These are phyloP conservation scores for Catocala fraxini DNA, from an alignment of 2,888 invertebrate genomes.

Conservation along the genomic window DNA sequence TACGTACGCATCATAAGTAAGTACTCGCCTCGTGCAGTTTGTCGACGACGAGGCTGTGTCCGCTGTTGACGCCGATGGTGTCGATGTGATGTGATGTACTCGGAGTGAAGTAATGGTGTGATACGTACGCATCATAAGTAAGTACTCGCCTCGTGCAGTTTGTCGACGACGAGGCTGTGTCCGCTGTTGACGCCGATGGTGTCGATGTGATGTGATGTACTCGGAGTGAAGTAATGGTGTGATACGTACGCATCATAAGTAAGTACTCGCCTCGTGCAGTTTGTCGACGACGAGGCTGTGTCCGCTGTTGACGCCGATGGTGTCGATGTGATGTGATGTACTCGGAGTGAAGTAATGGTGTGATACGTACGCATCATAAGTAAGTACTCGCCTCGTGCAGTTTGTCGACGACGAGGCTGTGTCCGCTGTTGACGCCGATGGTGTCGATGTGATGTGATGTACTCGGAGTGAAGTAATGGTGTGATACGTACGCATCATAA, in stretches of 20 bases:
- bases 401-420: constrained; percentile 81
- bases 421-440: constrained; percentile 92
- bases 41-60: constrained; percentile 85
- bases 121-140: constrained; percentile 34
- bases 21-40: constrained; percentile 74
- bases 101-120: too few species aligned
- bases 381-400: constrained; percentile 70
- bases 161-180: constrained; percentile 83
- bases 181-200: constrained; percentile 91
- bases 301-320: constrained; percentile 91
- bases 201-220: too few species aligned
- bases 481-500: constrained; percentile 34
- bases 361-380: constrained; percentile 34
- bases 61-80: constrained; percentile 91
- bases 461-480: too few species aligned
- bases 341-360: not conserved
- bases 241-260: constrained; percentile 34
- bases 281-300: constrained; percentile 84
- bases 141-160: constrained; percentile 72
- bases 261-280: constrained; percentile 70
- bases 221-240: too few species aligned
- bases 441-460: too few species aligned
- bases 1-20: constrained; percentile 34
- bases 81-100: too few species aligned
- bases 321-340: constrained; percentile 59